Conservation (phyloP, 1,140 invertebrate genomes). For the Anastrepha obliqua region DNA sequence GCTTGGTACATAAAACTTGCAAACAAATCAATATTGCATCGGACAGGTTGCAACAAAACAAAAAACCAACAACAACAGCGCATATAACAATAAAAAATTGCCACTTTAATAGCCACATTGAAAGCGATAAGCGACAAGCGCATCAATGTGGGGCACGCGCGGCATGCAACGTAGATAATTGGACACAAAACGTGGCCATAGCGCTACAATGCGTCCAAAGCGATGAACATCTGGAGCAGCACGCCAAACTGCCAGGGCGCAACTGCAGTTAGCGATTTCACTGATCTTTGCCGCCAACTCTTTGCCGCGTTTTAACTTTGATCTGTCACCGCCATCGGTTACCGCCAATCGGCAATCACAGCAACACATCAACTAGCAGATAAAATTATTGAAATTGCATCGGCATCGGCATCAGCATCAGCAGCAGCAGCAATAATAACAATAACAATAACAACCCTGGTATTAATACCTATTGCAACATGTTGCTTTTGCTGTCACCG, state of each 20-base stretch:
- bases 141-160: slow-evolving; percentile 40
- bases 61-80: background rate
- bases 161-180: slow-evolving; percentile 41
- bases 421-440: background rate
- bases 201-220: background rate
- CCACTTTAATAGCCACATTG: slow-evolving; percentile 29
- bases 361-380: slow-evolving; percentile 63
- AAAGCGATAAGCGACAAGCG: slow-evolving; percentile 41
- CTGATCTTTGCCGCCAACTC: slow-evolving; percentile 40
- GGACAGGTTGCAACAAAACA: slow-evolving; percentile 32
- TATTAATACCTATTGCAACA: background rate
- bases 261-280: background rate
- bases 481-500: slow-evolving; percentile 57
- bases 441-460: background rate
- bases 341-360: slow-evolving; percentile 51
- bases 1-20: background rate
- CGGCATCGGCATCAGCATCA: slow-evolving; percentile 52
- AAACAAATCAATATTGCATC: slow-evolving; percentile 33
- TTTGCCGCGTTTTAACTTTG: slow-evolving; percentile 59
- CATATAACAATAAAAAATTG: background rate
- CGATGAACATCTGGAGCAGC: slow-evolving; percentile 46
- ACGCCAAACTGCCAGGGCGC: slow-evolving; percentile 35
- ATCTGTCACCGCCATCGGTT: slow-evolving; percentile 72
- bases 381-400: slow-evolving; percentile 74
- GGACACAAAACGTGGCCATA: slow-evolving; percentile 35